phyloP scores from a whole-genome alignment of 2,113 vertebrate genomes.

The Melanerpes formicivorus region DNA sequence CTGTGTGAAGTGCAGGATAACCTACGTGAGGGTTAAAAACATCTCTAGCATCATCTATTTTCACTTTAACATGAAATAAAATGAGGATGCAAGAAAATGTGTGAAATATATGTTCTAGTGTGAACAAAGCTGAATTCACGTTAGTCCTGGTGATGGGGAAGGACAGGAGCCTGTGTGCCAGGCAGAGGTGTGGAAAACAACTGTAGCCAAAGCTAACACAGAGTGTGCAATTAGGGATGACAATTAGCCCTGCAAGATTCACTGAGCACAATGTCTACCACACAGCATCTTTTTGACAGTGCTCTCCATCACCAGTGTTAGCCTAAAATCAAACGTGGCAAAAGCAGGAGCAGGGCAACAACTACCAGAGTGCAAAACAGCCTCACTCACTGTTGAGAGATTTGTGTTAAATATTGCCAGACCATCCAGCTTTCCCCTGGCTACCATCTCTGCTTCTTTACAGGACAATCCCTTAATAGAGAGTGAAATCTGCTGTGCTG shows the following conservation, averaged over 20 bases:
- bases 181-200: not conserved
- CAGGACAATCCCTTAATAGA: slow-evolving; percentile 22
- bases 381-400: not conserved
- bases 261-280: not conserved
- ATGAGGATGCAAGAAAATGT: not conserved
- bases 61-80: not conserved
- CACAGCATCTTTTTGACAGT: not conserved
- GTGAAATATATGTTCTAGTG: not conserved
- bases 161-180: not conserved
- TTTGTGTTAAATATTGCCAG: not conserved
- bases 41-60: not conserved
- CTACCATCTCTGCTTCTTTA: not conserved
- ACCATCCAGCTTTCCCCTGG: not conserved
- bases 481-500: slow-evolving; percentile 30
- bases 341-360: not conserved
- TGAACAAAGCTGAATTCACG: not conserved
- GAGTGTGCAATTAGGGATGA: not conserved
- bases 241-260: not conserved
- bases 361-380: not conserved
- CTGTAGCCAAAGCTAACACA: not conserved
- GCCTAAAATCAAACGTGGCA: not conserved
- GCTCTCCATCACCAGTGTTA: rapidly evolving
- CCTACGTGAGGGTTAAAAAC: not conserved
- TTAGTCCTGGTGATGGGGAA: not conserved
- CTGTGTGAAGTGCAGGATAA: not conserved